Evolutionary conservation across 2,113 vertebrate species (phyloP).

Genomic region (Sinocyclocheilus maitianheensis): DNA sequence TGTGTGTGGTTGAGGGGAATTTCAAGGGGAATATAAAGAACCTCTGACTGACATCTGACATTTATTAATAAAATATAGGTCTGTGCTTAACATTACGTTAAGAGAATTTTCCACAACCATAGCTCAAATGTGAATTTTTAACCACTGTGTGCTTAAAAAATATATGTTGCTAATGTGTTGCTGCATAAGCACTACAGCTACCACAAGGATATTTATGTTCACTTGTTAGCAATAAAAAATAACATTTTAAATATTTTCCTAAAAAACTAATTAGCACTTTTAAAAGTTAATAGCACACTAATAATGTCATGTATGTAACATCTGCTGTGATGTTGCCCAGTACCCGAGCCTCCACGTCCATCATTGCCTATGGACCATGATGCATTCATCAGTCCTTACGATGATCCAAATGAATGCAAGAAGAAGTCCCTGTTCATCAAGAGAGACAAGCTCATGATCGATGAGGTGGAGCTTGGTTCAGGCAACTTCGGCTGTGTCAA

Average conservation of each 20-base stretch:
- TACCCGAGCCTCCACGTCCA: slow-evolving; percentile 7
- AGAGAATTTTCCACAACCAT: neutral
- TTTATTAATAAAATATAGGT: neutral
- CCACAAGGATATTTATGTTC: neutral
- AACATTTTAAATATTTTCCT: neutral
- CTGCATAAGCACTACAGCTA: neutral
- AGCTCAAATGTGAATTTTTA: neutral
- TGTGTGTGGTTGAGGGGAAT: neutral
- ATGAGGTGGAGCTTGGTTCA: slow-evolving; percentile 91
- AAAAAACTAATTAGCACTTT: neutral
- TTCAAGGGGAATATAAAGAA: neutral
- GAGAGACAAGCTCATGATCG: slow-evolving; percentile 84
- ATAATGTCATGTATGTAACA: neutral
- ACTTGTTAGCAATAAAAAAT: neutral
- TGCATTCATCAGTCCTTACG: slow-evolving; percentile 89
- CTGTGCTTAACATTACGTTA: neutral
- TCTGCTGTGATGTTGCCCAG: slow-evolving; percentile 18
- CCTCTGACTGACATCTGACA: neutral
- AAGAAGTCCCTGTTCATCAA: slow-evolving; percentile 89
- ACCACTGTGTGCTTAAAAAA: neutral
- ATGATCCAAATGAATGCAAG: slow-evolving; percentile 90
- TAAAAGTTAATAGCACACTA: too few relatives aligned
- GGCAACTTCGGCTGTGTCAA: slow-evolving; percentile 95
- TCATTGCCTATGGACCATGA: slow-evolving; percentile 88
- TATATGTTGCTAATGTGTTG: neutral